Percentiles rank a stretch among this genome's conserved stretches.
Conservation (phyloP, 2,888 invertebrate genomes). For the Pollenia labialis region DNA sequence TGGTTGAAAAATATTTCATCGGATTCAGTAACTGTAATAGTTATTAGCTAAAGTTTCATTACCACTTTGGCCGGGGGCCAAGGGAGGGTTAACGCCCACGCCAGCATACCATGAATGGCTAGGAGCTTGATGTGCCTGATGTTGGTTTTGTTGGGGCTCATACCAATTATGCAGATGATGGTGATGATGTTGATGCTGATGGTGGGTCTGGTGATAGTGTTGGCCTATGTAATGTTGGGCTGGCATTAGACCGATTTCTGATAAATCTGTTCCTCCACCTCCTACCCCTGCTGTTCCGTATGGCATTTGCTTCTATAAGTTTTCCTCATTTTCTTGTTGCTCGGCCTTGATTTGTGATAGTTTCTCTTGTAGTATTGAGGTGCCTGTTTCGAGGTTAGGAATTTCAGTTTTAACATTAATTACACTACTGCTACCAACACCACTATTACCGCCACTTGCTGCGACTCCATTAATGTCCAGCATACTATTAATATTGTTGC, state of each 20-base stretch:
- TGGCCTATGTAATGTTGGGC: conserved; percentile 71
- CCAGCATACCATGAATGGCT: conserved; percentile 53
- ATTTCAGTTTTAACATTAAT: conserved; percentile 70
- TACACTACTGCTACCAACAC: conserved; percentile 56
- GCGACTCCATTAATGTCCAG: conserved; percentile 80
- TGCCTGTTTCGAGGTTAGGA: conserved; percentile 71
- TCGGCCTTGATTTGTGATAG: conserved; percentile 83
- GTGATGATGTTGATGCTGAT: conserved; percentile 40
- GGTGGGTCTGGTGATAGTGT: conserved; percentile 52
- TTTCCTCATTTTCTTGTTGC: conserved; percentile 80
- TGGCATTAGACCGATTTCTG: conserved; percentile 71
- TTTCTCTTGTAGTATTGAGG: conserved; percentile 82
- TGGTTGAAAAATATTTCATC: conserved; percentile 64
- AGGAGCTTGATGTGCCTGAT: conserved; percentile 36
- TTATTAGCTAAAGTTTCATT: conserved; percentile 68
- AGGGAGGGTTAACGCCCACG: conserved; percentile 4
- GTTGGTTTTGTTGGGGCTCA: conserved; percentile 51
- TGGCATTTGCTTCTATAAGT: conserved; percentile 83
- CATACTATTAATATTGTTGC: conserved; percentile 76
- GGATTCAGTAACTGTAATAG: conserved; percentile 73
- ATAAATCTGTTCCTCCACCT: conserved; percentile 48
- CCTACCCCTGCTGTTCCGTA: conserved; percentile 71
- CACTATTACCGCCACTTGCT: conserved; percentile 55
- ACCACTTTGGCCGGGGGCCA: conserved; percentile 51
- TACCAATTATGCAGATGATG: conserved; percentile 47